Evolutionary conservation across 2,888 invertebrate species (phyloP).

Genomic region (Amiota mariae): DNA sequence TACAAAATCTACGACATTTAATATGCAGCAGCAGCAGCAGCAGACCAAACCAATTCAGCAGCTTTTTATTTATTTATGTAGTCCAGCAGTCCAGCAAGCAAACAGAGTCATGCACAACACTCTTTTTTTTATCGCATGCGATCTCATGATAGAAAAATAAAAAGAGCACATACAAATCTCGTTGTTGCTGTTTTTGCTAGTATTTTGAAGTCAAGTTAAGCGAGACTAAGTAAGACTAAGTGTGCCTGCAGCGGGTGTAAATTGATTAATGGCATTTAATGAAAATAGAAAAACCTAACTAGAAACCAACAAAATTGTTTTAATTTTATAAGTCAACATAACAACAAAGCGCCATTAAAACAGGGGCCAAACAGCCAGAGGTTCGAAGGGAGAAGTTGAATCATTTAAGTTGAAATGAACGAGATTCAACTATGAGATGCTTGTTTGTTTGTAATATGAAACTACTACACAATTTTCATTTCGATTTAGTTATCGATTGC

Average conservation of each 20-base stretch:
- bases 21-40: background rate
- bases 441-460: background rate
- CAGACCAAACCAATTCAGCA: background rate
- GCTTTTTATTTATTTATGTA: too few relatives aligned
- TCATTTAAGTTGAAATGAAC: too few relatives aligned
- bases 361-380: background rate
- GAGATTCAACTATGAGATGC: too few relatives aligned
- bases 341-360: background rate
- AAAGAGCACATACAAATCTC: too few relatives aligned
- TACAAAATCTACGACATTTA: conserved; percentile 1
- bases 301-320: conserved; percentile 6
- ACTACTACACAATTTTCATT: background rate
- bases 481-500: conserved; percentile 9
- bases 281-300: background rate
- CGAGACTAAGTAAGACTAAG: background rate
- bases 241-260: conserved; percentile 19
- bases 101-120: background rate
- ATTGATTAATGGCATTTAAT: conserved; percentile 20
- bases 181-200: background rate
- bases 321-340: background rate
- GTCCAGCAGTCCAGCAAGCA: too few relatives aligned
- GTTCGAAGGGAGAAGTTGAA: background rate
- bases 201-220: background rate
- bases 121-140: conserved; percentile 16
- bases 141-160: background rate